These are phyloP conservation scores for Catocala fraxini DNA, from an alignment of 2,888 invertebrate species.

Conservation along the genomic window DNA sequence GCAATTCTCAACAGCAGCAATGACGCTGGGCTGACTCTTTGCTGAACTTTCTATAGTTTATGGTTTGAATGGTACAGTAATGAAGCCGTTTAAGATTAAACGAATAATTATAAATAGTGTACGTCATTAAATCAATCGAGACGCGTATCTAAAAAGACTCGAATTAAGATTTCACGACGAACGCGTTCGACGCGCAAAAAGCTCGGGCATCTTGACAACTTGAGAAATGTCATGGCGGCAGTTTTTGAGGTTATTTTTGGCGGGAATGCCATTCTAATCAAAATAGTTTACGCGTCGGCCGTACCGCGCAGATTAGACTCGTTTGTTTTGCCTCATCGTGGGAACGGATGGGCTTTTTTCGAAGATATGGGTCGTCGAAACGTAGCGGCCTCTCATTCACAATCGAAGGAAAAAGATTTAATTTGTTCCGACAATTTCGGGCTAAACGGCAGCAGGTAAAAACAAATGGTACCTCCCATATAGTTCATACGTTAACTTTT, in stretches of 20 bases:
- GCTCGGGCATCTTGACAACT: slow-evolving; percentile 75
- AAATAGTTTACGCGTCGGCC: slow-evolving; percentile 84
- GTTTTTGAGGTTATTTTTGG: slow-evolving; percentile 75
- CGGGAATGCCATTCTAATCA: slow-evolving; percentile 86
- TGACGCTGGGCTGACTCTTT: no score
- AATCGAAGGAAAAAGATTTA: slow-evolving; percentile 50
- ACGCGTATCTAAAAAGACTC: slow-evolving; percentile 62
- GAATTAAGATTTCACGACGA: slow-evolving; percentile 85
- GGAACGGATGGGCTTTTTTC: slow-evolving; percentile 69
- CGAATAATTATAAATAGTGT: slow-evolving; percentile 73
- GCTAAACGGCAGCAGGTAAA: slow-evolving; percentile 38
- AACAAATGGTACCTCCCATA: slow-evolving; percentile 38
- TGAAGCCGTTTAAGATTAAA: slow-evolving; percentile 72
- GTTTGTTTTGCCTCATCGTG: slow-evolving; percentile 70
- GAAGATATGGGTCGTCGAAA: slow-evolving; percentile 44
- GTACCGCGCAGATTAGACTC: slow-evolving; percentile 56
- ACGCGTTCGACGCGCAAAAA: slow-evolving; percentile 77
- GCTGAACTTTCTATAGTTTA: slow-evolving; percentile 35
- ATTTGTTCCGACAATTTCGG: slow-evolving; percentile 40
- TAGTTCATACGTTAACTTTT: no score
- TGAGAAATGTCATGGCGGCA: slow-evolving; percentile 80
- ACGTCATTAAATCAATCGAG: slow-evolving; percentile 71
- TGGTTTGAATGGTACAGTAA: slow-evolving; percentile 56
- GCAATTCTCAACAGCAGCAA: no score
- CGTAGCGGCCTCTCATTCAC: slow-evolving; percentile 54